Percentiles rank a stretch among this genome's conserved stretches.
These are phyloP conservation scores for Trachelus stipa DNA, from an alignment of 2,888 invertebrate species.

Conservation along the genomic window DNA sequence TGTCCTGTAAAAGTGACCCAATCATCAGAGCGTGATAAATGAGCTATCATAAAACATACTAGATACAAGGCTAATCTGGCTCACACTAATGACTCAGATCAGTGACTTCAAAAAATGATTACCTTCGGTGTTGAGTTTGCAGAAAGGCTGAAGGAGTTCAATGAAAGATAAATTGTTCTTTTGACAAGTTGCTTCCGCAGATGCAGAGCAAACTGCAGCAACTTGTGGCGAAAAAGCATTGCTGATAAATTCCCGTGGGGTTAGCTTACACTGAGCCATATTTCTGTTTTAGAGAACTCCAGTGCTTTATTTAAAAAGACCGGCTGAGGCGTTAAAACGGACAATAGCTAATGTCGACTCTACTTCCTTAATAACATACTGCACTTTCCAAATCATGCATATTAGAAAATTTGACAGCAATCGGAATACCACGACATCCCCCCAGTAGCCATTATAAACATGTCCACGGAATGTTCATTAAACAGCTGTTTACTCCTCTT, in stretches of 20 bases:
- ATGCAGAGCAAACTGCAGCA: constrained; percentile 84
- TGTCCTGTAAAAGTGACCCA: constrained; percentile 72
- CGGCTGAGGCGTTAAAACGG: not conserved
- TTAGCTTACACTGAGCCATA: constrained; percentile 75
- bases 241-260: constrained; percentile 88
- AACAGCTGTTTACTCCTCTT: constrained; percentile 17
- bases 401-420: not conserved
- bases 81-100: not conserved
- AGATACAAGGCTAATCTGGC: not conserved
- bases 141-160: constrained; percentile 92
- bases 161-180: constrained; percentile 93
- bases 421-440: constrained; percentile 11
- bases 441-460: constrained; percentile 30
- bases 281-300: not conserved
- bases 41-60: not conserved
- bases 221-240: constrained; percentile 91
- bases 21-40: not conserved
- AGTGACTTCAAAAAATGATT: constrained; percentile 40
- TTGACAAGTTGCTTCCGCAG: constrained; percentile 85
- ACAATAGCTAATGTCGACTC: not conserved
- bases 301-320: not conserved
- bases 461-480: constrained; percentile 19
- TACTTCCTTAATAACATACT: not conserved
- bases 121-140: constrained; percentile 81
- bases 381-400: not conserved